Conservation (phyloP, 1,140 invertebrate species). For the Drosophila jambulina region DNA sequence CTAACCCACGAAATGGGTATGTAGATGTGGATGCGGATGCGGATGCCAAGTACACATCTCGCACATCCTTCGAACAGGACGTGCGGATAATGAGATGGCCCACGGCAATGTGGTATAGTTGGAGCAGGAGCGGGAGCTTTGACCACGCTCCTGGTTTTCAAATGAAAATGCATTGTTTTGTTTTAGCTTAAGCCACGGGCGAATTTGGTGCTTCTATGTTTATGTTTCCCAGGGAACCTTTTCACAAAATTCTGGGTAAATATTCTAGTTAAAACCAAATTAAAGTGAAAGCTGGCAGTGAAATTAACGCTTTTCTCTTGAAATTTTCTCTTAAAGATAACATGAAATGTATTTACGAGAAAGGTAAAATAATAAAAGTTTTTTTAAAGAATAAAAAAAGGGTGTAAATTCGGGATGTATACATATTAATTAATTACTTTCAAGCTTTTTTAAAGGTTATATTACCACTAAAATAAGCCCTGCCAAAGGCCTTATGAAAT, state of each 20-base stretch:
- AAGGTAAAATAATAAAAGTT: not conserved
- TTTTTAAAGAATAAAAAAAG: not conserved
- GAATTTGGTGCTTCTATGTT: conserved; percentile 3
- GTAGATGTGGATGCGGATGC: not conserved
- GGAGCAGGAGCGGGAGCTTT: conserved; percentile 23
- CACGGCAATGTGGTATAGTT: conserved; percentile 30
- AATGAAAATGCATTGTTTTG: conserved; percentile 51
- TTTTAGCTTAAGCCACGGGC: conserved; percentile 28
- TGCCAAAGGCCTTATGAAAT: not conserved
- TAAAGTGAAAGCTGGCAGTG: not conserved
- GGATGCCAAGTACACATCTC: conserved; percentile 15
- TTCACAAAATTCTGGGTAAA: conserved; percentile 12
- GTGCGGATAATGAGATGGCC: conserved; percentile 70
- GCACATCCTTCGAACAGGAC: conserved; percentile 19
- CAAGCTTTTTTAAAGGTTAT: not conserved
- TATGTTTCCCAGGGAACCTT: conserved; percentile 5
- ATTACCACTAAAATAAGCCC: not conserved
- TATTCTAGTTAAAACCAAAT: not conserved
- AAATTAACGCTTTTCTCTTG: not conserved
- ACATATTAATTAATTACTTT: not conserved
- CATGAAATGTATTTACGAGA: too few relatives aligned
- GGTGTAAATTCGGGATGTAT: not conserved
- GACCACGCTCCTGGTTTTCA: conserved; percentile 25
- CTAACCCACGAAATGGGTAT: conserved; percentile 10
- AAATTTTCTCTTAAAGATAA: not conserved